These are phyloP conservation scores for Amphipoea oculea DNA, from an alignment of 2,888 invertebrate genomes.

Conservation along the genomic window DNA sequence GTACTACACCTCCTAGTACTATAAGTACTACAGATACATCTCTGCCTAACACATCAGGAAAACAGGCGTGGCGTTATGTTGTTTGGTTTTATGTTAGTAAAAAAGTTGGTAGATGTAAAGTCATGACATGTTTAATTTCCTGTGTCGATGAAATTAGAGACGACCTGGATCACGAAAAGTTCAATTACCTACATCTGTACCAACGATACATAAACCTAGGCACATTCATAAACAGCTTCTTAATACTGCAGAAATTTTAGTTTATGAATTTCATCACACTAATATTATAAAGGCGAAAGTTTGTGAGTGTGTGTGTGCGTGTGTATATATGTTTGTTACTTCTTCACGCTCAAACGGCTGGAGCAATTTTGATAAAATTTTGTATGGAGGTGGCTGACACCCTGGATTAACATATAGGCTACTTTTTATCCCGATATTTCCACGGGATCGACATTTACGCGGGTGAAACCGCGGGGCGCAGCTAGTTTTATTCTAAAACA, in stretches of 20 bases:
- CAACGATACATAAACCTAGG: not conserved
- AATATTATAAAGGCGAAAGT: too few relatives aligned
- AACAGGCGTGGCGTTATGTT: not conserved
- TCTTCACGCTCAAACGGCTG: too few relatives aligned
- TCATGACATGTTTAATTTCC: conserved; percentile 14
- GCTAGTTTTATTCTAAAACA: not conserved
- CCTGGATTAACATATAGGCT: too few relatives aligned
- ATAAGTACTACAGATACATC: not conserved
- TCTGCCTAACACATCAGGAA: not conserved
- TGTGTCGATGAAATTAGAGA: not conserved
- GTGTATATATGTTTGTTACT: too few relatives aligned
- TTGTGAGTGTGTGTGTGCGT: too few relatives aligned
- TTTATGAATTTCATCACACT: not conserved
- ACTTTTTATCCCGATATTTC: too few relatives aligned
- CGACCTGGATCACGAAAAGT: not conserved
- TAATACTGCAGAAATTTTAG: not conserved
- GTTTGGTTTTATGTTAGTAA: not conserved
- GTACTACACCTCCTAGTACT: not conserved
- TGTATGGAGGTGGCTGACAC: too few relatives aligned
- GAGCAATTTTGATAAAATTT: too few relatives aligned
- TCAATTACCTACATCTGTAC: not conserved
- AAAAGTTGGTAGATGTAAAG: not conserved
- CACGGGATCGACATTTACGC: too few relatives aligned
- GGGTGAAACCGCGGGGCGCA: too few relatives aligned
- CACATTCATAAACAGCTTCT: not conserved